Percentiles rank a stretch among this genome's conserved stretches.
Conservation (phyloP, 1,140 invertebrate genomes). For the Thrips palmi region DNA sequence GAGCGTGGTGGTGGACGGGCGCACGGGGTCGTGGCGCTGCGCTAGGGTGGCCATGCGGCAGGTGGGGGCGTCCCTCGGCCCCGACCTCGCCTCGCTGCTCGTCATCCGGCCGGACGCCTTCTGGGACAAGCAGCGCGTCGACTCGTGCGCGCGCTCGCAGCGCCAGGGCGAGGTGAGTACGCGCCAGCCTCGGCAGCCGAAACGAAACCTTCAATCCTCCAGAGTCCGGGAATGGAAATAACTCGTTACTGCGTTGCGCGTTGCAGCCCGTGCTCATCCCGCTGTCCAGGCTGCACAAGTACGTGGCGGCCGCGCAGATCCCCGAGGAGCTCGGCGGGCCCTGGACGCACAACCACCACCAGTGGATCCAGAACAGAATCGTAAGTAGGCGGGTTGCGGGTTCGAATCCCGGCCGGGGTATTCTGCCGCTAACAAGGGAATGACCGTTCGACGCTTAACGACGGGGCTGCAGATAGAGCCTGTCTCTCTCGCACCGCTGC, state of each 20-base stretch:
- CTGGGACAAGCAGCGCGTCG: slow-evolving; percentile 52
- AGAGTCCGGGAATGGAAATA: not conserved
- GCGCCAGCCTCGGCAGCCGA: not conserved
- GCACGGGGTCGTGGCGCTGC: slow-evolving; percentile 38
- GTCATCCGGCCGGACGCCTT: slow-evolving; percentile 48
- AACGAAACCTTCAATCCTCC: not conserved
- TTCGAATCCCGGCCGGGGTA: slow-evolving; percentile 7
- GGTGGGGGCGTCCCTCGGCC: slow-evolving; percentile 29
- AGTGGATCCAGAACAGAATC: slow-evolving; percentile 69
- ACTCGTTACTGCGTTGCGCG: not conserved
- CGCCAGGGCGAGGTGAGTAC: slow-evolving; percentile 38
- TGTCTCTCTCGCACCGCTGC: slow-evolving; percentile 33
- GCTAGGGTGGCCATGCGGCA: slow-evolving; percentile 38
- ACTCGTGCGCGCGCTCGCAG: slow-evolving; percentile 43
- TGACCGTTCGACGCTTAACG: slow-evolving; percentile 2
- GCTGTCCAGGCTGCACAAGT: slow-evolving; percentile 42
- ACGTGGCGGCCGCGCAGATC: slow-evolving; percentile 49
- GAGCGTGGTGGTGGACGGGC: slow-evolving; percentile 40
- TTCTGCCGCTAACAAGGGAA: too few species aligned
- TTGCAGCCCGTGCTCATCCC: slow-evolving; percentile 42
- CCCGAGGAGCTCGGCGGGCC: slow-evolving; percentile 64
- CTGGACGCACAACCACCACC: slow-evolving; percentile 54
- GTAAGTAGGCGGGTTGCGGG: slow-evolving; percentile 28
- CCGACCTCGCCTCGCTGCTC: slow-evolving; percentile 32
- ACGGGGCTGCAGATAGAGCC: slow-evolving; percentile 27